A percentile compares a stretch with the other conserved stretches of the same genome.
phyloP scores from a whole-genome alignment of 2,113 vertebrate species.

The Myotis lucifugus region DNA sequence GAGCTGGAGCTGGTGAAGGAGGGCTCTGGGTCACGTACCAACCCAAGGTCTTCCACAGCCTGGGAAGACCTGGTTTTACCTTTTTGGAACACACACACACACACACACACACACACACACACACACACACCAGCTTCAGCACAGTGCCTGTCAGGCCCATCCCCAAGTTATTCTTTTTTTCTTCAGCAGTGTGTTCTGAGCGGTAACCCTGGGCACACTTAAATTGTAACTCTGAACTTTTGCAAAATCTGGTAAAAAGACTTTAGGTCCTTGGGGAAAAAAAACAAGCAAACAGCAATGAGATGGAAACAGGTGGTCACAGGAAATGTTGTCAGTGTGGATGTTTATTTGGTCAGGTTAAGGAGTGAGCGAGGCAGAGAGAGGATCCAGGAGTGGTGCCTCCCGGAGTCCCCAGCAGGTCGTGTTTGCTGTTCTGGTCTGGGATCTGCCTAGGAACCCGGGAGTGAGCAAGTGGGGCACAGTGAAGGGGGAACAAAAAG shows the following conservation, averaged over 20 bases:
- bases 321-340: background rate
- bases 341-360: background rate
- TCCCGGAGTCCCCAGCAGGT: too few species aligned
- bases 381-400: rapidly evolving
- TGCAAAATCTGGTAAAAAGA: background rate
- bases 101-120: too few species aligned
- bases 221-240: background rate
- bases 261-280: background rate
- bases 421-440: background rate
- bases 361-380: background rate
- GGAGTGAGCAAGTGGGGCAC: background rate
- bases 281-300: background rate
- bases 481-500: background rate
- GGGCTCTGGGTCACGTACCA: background rate
- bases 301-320: background rate
- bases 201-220: rapidly evolving
- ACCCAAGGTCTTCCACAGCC: background rate
- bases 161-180: background rate
- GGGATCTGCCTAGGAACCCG: background rate
- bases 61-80: background rate
- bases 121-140: too few species aligned
- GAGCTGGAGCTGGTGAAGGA: too few species aligned
- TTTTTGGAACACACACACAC: background rate
- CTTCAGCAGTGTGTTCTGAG: background rate
- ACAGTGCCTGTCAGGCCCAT: background rate